phyloP scores from a whole-genome alignment of 2,888 invertebrate species.

The Lithosia quadra region DNA sequence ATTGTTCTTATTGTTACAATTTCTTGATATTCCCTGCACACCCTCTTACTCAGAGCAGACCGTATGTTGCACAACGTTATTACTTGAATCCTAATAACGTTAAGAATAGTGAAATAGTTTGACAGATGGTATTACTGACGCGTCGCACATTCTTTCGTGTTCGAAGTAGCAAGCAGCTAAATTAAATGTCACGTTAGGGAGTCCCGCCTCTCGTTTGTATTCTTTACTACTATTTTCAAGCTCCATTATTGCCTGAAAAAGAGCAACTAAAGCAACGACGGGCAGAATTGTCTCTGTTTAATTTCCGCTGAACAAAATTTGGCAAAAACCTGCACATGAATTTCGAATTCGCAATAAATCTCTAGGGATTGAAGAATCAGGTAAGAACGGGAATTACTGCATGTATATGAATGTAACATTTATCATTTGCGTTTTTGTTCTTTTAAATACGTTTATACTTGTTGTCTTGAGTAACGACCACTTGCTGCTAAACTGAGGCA shows the following conservation, averaged over 20 bases:
- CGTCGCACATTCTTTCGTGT: constrained; percentile 37
- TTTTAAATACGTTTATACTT: not conserved
- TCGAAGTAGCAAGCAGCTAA: constrained; percentile 51
- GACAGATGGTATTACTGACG: constrained; percentile 13
- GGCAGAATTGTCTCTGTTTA: constrained; percentile 60
- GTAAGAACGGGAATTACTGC: not conserved
- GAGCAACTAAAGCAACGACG: constrained; percentile 49
- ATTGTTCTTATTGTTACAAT: not conserved
- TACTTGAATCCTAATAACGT: constrained; percentile 25
- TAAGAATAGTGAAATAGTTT: constrained; percentile 28
- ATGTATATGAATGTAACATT: too few species aligned
- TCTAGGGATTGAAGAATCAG: constrained; percentile 8
- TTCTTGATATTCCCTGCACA: constrained; percentile 20
- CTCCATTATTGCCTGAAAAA: constrained; percentile 65
- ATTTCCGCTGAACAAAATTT: constrained; percentile 63
- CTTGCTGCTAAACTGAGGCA: not conserved
- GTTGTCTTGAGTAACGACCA: not conserved
- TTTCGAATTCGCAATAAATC: constrained; percentile 28
- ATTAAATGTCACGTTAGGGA: constrained; percentile 67
- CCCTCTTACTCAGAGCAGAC: constrained; percentile 6
- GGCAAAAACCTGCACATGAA: constrained; percentile 41
- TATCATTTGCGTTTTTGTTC: not conserved
- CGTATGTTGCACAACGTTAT: constrained; percentile 19
- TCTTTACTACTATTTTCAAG: constrained; percentile 56
- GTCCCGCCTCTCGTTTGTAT: constrained; percentile 58